phyloP scores from a whole-genome alignment of 2,113 vertebrate genomes.

The Echinops telfairi region DNA sequence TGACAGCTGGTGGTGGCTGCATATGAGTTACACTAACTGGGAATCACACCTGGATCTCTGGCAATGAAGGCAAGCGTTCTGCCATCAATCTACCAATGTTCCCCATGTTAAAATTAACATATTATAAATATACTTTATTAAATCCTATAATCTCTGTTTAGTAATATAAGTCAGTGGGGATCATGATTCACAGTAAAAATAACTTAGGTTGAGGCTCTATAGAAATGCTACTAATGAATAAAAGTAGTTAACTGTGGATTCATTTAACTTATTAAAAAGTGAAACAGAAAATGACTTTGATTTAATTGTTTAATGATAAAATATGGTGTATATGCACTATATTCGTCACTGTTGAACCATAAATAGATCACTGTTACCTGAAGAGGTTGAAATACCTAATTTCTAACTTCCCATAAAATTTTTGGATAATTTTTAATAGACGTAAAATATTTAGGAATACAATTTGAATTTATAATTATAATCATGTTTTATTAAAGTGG shows the following conservation, averaged over 20 bases:
- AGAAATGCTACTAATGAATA: not conserved
- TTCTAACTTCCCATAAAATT: conserved; percentile 3
- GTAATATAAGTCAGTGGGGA: not conserved
- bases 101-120: not conserved
- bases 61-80: not conserved
- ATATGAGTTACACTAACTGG: not conserved
- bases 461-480: conserved; percentile 12
- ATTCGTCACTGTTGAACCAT: conserved; percentile 24
- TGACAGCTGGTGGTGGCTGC: not conserved
- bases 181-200: not conserved
- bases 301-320: conserved; percentile 31
- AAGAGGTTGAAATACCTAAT: not conserved
- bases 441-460: not conserved
- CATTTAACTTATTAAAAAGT: not conserved
- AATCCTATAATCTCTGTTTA: not conserved
- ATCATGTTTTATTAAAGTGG: not conserved
- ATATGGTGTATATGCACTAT: no score
- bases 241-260: not conserved
- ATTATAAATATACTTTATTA: not conserved
- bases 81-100: not conserved
- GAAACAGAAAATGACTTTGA: not conserved
- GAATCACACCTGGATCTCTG: not conserved
- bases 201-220: not conserved
- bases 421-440: conserved; percentile 8
- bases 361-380: not conserved